Percentiles rank a stretch among this genome's conserved stretches.
These are phyloP conservation scores for Heteromyza rotundicornis DNA, from an alignment of 2,888 invertebrate species.

Conservation along the genomic window DNA sequence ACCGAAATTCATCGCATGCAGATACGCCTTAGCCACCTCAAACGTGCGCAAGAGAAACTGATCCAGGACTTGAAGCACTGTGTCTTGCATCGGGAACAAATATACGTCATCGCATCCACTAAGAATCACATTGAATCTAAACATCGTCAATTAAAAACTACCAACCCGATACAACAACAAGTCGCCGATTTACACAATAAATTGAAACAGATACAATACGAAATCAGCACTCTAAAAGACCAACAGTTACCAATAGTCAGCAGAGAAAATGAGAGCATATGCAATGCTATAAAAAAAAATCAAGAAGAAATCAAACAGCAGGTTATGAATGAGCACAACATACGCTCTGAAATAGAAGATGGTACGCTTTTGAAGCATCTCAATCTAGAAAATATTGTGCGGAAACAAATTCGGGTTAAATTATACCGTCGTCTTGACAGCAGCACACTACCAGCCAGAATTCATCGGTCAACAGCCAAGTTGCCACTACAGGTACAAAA, in stretches of 20 bases:
- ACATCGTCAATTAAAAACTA: slow-evolving; percentile 60
- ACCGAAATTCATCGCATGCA: slow-evolving; percentile 85
- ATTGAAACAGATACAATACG: slow-evolving; percentile 65
- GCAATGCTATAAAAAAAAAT: slow-evolving; percentile 39
- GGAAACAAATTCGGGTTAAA: slow-evolving; percentile 73
- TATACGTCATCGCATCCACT: slow-evolving; percentile 67
- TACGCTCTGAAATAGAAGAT: slow-evolving; percentile 60
- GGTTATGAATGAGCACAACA: slow-evolving; percentile 42
- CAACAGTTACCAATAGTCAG: slow-evolving; percentile 43
- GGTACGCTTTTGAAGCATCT: slow-evolving; percentile 55
- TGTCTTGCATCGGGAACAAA: slow-evolving; percentile 70
- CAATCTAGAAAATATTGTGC: slow-evolving; percentile 68
- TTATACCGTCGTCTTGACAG: slow-evolving; percentile 67
- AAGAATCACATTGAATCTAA: slow-evolving; percentile 63
- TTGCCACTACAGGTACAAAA: slow-evolving; percentile 66
- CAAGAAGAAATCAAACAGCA: slow-evolving; percentile 48
- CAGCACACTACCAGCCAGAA: slow-evolving; percentile 44
- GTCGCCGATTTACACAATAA: slow-evolving; percentile 68
- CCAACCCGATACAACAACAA: slow-evolving; percentile 65
- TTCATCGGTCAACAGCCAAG: slow-evolving; percentile 61
- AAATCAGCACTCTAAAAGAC: slow-evolving; percentile 45
- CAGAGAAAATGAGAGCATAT: slow-evolving; percentile 40
- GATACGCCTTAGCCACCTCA: slow-evolving; percentile 64
- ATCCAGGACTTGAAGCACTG: slow-evolving; percentile 72
- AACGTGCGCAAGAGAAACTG: slow-evolving; percentile 58